Evolutionary conservation across 2,113 vertebrate species (phyloP).

Genomic region (Strix aluco): DNA sequence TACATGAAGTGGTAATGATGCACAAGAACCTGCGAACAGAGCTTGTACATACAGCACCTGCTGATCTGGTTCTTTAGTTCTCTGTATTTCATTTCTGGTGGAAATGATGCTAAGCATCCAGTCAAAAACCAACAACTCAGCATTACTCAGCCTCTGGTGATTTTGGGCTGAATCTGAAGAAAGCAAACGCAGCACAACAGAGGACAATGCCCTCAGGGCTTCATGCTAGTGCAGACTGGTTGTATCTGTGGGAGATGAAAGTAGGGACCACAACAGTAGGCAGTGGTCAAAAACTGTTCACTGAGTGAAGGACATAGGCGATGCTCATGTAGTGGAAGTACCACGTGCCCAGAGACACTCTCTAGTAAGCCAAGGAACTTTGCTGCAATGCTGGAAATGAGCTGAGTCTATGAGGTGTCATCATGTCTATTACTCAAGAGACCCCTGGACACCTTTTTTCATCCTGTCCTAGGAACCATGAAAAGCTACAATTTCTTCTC

Average conservation of each 20-base stretch:
- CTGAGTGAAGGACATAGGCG: not conserved
- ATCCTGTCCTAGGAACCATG: not conserved
- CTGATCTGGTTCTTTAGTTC: not conserved
- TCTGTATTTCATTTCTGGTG: not conserved
- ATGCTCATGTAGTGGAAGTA: not conserved
- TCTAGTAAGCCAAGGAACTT: not conserved
- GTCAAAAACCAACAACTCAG: not conserved
- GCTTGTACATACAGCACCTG: not conserved
- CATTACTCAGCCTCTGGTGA: not conserved
- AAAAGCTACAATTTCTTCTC: not conserved
- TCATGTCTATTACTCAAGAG: not conserved
- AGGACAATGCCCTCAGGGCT: not conserved
- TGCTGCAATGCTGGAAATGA: not conserved
- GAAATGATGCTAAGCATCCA: not conserved
- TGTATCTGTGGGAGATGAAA: not conserved
- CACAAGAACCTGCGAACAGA: fast-evolving
- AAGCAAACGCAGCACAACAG: fast-evolving
- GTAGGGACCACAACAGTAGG: not conserved
- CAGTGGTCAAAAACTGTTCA: not conserved
- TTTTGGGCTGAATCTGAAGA: not conserved
- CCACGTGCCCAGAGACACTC: fast-evolving
- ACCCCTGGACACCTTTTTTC: not conserved
- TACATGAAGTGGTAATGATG: not conserved
- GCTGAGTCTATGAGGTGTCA: not conserved
- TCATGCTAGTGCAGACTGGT: not conserved